phyloP scores from a whole-genome alignment of 2,797 vertebrate genomes.

The Molossus molossus region DNA sequence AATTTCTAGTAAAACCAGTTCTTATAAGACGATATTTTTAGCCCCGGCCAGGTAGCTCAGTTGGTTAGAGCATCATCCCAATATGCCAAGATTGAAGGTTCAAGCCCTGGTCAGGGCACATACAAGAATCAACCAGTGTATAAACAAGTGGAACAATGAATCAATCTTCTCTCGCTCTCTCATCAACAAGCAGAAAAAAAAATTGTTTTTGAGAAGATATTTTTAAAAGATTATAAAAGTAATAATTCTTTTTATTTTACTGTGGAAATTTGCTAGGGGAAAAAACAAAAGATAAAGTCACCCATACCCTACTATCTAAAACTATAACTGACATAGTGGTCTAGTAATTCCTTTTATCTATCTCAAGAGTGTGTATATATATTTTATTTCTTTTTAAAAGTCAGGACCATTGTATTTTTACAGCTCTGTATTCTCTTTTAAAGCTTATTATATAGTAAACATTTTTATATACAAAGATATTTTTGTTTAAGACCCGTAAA shows the following conservation, averaged over 20 bases:
- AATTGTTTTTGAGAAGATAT: neutral
- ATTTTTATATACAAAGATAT: neutral
- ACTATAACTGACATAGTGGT: neutral
- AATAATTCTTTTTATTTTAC: neutral
- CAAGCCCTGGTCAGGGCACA: neutral
- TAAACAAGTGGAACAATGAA: neutral
- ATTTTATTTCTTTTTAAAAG: neutral
- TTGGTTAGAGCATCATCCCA: neutral
- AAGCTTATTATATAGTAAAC: neutral
- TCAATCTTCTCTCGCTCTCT: neutral
- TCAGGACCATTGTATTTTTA: neutral
- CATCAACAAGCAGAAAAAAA: neutral
- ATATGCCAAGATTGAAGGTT: neutral
- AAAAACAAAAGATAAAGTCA: constrained; percentile 16
- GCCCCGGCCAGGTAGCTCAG: too few relatives aligned
- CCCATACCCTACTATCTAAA: neutral
- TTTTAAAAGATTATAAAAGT: neutral
- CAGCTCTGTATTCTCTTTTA: neutral
- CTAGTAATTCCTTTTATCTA: constrained; percentile 30
- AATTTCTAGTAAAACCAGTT: constrained; percentile 10
- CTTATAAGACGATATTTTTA: neutral
- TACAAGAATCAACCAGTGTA: neutral
- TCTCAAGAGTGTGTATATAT: neutral
- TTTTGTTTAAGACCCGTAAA: constrained; percentile 22
- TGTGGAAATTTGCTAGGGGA: neutral